Evolutionary conservation across 2,888 invertebrate genomes (phyloP), one percentile per base, ranked within the genome.

Genomic region (Ametastegia equiseti): DNA sequence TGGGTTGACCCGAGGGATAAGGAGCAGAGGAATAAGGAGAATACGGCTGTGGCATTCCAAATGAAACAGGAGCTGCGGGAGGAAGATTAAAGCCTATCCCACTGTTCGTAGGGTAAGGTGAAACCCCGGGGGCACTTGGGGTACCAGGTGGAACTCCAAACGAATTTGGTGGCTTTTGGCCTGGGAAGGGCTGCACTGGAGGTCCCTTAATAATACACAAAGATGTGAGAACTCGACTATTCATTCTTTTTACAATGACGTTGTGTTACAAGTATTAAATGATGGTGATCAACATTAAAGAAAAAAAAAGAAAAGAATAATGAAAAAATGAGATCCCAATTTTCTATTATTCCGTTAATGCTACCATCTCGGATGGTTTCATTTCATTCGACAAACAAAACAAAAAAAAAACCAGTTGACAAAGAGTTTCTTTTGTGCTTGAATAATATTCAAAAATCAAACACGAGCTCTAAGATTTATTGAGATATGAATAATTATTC

Each of bases 111-210:
- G 87, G 82, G 83, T 88, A 87, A 80, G 88, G 86, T 50, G 87
- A 84, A 86, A 85, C 86, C 83, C 84, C 83, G 39, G 89, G 88
- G 85, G 89, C 88, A 85, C 90, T 88, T 81, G 91, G 89, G 86
- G 89, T 85, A 81, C 91, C 90, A 84, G 91, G 89, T 84, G 89
- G 90, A 84, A 84, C 85, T 81, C 90, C 91, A 83, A 91, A 91
- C 54, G 90, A 89, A 36, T 87, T 90, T 81, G 91, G 90, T 83
- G 89, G 87, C 82, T 85, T 88, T 83, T 86, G 86, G 86, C 89
- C 90, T 45, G 88, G 86, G 83, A 88, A 90, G 81, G 86, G 88
- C 84, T 81, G 83, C 84, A 87, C 86, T 80, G 91, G 90, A 82
- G 89, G 89, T 79, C 90, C 91, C 91, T 91, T 89, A 57, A 82